phyloP scores from a whole-genome alignment of 2,888 invertebrate species.

The Drosophila villosipedis region DNA sequence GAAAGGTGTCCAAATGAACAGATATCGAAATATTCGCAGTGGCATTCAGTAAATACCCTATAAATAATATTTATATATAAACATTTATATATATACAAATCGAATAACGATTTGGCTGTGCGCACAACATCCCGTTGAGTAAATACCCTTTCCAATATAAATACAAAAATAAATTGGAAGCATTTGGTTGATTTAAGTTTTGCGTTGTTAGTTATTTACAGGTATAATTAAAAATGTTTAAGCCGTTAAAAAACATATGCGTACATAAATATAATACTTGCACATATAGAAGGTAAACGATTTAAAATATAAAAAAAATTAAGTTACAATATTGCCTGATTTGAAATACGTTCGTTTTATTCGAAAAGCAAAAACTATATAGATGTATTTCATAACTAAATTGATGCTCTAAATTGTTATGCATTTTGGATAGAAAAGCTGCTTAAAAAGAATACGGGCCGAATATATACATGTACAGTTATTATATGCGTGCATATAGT shows the following conservation, averaged over 20 bases:
- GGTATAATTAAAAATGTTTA: slow-evolving; percentile 24
- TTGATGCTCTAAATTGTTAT: not conserved
- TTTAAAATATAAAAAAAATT: slow-evolving; percentile 2
- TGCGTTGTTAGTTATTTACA: slow-evolving; percentile 51
- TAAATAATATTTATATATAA: too few species aligned
- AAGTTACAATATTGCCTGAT: slow-evolving; percentile 1
- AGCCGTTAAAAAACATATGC: slow-evolving; percentile 20
- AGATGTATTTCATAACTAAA: not conserved
- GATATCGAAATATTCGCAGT: not conserved
- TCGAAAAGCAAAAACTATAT: slow-evolving; percentile 5
- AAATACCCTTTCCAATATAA: not conserved
- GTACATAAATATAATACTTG: slow-evolving; percentile 34
- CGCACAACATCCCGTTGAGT: too few species aligned
- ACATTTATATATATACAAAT: not conserved
- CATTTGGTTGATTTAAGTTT: slow-evolving; percentile 32
- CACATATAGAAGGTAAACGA: slow-evolving; percentile 24
- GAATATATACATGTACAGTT: slow-evolving; percentile 46
- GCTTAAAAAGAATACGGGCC: slow-evolving; percentile 11
- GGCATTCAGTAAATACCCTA: not conserved
- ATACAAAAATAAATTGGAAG: slow-evolving; percentile 29
- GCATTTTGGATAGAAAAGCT: slow-evolving; percentile 4
- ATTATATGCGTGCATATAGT: slow-evolving; percentile 23
- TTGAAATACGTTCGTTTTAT: slow-evolving; percentile 5
- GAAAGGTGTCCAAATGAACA: not conserved
- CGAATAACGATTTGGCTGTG: not conserved